phyloP scores from a whole-genome alignment of 2,888 invertebrate genomes.

The Ptilodon capucinus region DNA sequence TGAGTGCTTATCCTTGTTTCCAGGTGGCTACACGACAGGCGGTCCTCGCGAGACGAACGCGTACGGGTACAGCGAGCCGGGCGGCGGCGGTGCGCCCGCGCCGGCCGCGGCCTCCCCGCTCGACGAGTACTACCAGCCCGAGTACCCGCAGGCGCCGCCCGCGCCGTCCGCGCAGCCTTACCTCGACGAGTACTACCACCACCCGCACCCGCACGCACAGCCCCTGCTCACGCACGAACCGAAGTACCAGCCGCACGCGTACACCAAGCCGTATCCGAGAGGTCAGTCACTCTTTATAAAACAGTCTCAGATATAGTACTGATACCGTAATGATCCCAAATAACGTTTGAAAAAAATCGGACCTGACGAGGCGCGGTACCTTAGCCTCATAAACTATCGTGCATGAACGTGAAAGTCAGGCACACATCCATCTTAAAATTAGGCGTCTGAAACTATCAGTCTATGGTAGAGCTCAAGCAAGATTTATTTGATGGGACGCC shows the following conservation, averaged over 20 bases:
- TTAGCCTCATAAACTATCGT: too few relatives aligned
- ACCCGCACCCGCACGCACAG: slow-evolving; percentile 87
- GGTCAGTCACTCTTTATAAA: slow-evolving; percentile 66
- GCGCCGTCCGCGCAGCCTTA: slow-evolving; percentile 83
- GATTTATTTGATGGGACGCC: too few relatives aligned
- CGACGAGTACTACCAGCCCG: slow-evolving; percentile 79
- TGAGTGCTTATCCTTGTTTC: too few relatives aligned
- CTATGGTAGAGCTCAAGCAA: too few relatives aligned
- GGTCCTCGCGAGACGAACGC: slow-evolving; percentile 79
- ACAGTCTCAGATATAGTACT: too few relatives aligned
- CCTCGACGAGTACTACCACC: slow-evolving; percentile 89
- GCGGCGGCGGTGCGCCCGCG: slow-evolving; percentile 57
- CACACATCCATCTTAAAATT: too few relatives aligned
- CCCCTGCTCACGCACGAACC: slow-evolving; percentile 83
- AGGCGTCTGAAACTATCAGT: too few relatives aligned
- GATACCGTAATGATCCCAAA: too few relatives aligned
- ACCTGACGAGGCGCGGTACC: too few relatives aligned
- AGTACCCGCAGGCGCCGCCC: slow-evolving; percentile 72
- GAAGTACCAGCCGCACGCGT: slow-evolving; percentile 87
- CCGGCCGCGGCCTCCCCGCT: slow-evolving; percentile 74
- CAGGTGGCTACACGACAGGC: slow-evolving; percentile 82
- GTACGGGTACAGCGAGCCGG: slow-evolving; percentile 73
- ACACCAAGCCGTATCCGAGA: slow-evolving; percentile 88
- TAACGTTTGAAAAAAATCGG: too few relatives aligned
- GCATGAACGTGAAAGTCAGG: too few relatives aligned